Percentiles rank a stretch among this genome's conserved stretches.
phyloP scores from a whole-genome alignment of 1,140 invertebrate genomes.

The Brachystomella parvula region DNA sequence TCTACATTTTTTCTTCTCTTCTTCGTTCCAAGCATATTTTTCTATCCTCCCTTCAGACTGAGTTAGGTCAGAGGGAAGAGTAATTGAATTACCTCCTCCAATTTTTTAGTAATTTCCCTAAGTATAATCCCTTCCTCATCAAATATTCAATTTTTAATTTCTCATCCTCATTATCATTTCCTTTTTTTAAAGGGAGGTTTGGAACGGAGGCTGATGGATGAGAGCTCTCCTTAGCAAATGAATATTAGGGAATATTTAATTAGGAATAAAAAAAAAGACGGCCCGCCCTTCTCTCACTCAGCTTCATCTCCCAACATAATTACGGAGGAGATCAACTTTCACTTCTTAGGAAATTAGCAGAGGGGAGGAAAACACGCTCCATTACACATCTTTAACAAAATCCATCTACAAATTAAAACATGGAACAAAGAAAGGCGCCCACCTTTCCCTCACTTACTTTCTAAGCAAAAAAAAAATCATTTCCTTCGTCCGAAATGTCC shows the following conservation, averaged over 20 bases:
- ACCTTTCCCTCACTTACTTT: no score
- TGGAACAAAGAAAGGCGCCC: no score
- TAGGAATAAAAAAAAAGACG: no score
- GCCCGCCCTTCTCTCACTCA: no score
- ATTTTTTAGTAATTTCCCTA: conserved; percentile 10
- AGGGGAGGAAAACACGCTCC: no score
- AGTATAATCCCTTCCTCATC: conserved; percentile 21
- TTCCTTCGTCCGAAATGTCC: no score
- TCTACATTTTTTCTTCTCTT: conserved; percentile 8
- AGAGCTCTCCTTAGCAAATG: not conserved
- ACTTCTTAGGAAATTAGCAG: not conserved
- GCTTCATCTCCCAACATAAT: not conserved
- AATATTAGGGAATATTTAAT: not conserved
- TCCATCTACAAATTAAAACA: no score
- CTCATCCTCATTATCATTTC: conserved; percentile 33
- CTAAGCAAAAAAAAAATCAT: no score
- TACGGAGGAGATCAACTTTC: not conserved
- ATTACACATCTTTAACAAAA: no score
- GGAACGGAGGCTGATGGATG: no score
- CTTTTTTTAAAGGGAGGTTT: not conserved
- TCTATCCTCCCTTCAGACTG: conserved; percentile 2
- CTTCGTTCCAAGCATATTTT: not conserved
- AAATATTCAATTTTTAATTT: conserved; percentile 40
- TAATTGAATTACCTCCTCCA: conserved; percentile 31
- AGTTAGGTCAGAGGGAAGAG: conserved; percentile 22